phyloP scores from a whole-genome alignment of 2,888 invertebrate genomes.

The Erynnis tages region DNA sequence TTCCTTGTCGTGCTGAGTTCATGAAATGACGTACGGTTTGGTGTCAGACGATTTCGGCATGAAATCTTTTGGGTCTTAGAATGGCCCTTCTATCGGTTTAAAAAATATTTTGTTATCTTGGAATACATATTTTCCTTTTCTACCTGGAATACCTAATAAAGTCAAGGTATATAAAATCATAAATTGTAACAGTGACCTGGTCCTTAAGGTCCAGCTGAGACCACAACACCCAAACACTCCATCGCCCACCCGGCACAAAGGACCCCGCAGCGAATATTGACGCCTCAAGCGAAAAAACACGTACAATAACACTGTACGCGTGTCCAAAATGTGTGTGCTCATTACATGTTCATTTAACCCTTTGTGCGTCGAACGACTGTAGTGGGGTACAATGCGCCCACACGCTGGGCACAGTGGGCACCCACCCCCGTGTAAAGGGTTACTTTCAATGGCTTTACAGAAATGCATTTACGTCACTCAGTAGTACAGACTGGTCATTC shows the following conservation, averaged over 20 bases:
- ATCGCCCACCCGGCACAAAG: constrained; percentile 11
- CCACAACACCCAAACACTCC: constrained; percentile 22
- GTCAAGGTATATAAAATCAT: constrained; percentile 23
- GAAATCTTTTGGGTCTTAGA: too few species aligned
- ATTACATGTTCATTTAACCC: constrained; percentile 58
- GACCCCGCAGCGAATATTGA: constrained; percentile 45
- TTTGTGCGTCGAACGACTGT: constrained; percentile 35
- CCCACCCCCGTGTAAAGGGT: constrained; percentile 52
- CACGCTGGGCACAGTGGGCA: constrained; percentile 58
- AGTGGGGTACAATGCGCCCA: constrained; percentile 39
- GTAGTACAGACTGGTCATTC: constrained; percentile 23
- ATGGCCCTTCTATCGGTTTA: too few species aligned
- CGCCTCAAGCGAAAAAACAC: constrained; percentile 33
- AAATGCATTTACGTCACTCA: constrained; percentile 15
- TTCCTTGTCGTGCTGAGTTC: too few species aligned
- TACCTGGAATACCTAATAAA: too few species aligned
- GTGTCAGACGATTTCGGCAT: too few species aligned
- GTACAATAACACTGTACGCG: constrained; percentile 42
- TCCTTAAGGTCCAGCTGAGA: constrained; percentile 24
- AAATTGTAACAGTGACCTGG: constrained; percentile 18
- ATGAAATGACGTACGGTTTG: too few species aligned
- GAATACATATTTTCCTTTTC: too few species aligned
- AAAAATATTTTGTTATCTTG: too few species aligned
- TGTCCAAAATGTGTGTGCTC: constrained; percentile 59
- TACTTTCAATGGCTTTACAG: constrained; percentile 30